phyloP scores from a whole-genome alignment of 1,140 invertebrate species.

The Pogonomyrmex californicus region DNA sequence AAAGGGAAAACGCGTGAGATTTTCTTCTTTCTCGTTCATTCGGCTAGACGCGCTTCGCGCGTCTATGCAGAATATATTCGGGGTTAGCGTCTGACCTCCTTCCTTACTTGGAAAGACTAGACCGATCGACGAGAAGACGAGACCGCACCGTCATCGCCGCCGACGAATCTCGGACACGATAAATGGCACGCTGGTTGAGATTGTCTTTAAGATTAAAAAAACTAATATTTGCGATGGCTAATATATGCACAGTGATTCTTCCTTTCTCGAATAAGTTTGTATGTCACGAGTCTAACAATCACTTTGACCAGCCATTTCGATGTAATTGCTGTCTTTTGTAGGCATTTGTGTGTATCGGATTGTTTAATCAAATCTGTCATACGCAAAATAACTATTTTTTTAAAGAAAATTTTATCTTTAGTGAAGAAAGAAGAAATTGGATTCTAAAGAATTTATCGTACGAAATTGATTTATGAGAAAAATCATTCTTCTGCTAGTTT shows the following conservation, averaged over 20 bases:
- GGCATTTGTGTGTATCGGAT: neutral
- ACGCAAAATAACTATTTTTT: neutral
- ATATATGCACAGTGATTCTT: neutral
- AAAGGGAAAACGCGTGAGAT: neutral
- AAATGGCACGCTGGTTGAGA: neutral
- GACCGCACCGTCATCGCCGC: neutral
- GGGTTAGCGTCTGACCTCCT: conserved; percentile 41
- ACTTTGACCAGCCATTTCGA: neutral
- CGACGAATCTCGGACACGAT: conserved; percentile 16
- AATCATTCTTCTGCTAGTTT: neutral
- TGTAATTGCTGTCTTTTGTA: neutral
- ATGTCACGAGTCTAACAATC: neutral
- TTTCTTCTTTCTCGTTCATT: neutral
- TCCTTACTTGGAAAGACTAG: conserved; percentile 50
- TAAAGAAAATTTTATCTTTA: neutral
- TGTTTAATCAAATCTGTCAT: neutral
- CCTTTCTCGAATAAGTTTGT: conserved; percentile 21
- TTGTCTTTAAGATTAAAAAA: conserved; percentile 4
- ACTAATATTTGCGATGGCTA: conserved; percentile 26
- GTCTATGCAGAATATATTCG: conserved; percentile 11
- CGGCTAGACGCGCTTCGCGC: neutral
- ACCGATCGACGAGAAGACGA: conserved; percentile 11
- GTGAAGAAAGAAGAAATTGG: neutral
- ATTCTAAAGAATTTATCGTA: neutral
- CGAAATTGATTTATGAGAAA: neutral